A percentile compares a stretch with the other conserved stretches of the same genome.
phyloP scores from a whole-genome alignment of 1,140 invertebrate species.

The Lepidotrigona ventralis region DNA sequence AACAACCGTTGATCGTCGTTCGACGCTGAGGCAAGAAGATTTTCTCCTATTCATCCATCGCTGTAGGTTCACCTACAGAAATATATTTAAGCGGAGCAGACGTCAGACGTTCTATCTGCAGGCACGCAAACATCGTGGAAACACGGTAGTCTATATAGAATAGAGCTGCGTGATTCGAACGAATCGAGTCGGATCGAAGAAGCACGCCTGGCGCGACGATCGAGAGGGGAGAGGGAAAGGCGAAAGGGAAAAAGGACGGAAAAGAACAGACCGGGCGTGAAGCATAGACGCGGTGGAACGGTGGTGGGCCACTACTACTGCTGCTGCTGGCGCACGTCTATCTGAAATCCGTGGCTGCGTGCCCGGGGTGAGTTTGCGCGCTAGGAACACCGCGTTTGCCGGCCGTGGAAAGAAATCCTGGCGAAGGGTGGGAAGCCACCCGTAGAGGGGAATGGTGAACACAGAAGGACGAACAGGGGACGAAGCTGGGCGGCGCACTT shows the following conservation, averaged over 20 bases:
- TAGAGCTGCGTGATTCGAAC: not conserved
- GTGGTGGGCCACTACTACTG: constrained; percentile 4
- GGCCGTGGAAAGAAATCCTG: constrained; percentile 10
- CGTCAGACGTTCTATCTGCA: not conserved
- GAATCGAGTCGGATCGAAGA: not conserved
- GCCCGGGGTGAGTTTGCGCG: constrained; percentile 40
- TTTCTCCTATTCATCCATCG: no score
- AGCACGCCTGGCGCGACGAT: not conserved
- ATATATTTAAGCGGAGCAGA: no score
- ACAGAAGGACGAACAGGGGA: constrained; percentile 58
- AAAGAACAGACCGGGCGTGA: not conserved
- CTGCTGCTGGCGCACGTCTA: not conserved
- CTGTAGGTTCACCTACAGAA: not conserved
- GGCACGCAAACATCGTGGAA: not conserved
- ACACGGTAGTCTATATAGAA: not conserved
- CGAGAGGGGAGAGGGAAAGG: no score
- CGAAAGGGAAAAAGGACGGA: not conserved
- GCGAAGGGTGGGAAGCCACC: constrained; percentile 11
- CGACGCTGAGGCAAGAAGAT: no score
- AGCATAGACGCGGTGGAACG: not conserved
- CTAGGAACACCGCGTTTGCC: not conserved
- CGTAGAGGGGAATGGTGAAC: constrained; percentile 28
- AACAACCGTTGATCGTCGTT: no score
- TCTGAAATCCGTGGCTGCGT: constrained; percentile 31
- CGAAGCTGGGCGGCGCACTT: constrained; percentile 63